Conservation (phyloP, 2,888 invertebrate species). For the Nycteola revayana region DNA sequence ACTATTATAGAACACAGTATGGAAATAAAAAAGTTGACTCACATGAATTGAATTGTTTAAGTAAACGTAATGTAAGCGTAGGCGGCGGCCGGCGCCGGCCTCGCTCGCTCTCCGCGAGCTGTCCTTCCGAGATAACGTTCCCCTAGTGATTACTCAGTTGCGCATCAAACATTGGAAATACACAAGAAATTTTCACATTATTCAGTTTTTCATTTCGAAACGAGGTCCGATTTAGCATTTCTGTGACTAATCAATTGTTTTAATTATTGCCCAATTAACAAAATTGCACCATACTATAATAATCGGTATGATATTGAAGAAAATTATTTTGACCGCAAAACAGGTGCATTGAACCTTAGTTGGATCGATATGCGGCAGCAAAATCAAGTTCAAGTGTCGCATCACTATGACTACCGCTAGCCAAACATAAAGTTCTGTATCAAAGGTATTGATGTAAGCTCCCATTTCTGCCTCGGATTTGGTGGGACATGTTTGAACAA, state of each 20-base stretch:
- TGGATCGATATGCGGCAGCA: no score
- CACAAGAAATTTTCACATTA: conserved; percentile 72
- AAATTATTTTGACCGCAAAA: conserved; percentile 9
- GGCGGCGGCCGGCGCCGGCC: conserved; percentile 43
- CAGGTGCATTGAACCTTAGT: conserved; percentile 40
- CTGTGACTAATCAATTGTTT: conserved; percentile 1
- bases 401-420: conserved; percentile 58
- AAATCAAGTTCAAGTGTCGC: conserved; percentile 45
- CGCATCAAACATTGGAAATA: conserved; percentile 69
- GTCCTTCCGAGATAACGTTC: conserved; percentile 50
- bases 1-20: conserved; percentile 82
- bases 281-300: not conserved
- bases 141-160: conserved; percentile 56
- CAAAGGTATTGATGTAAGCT: conserved; percentile 4
- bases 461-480: conserved; percentile 9
- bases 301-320: conserved; percentile 2
- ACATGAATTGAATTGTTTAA: conserved; percentile 77
- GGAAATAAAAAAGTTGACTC: conserved; percentile 80
- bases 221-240: conserved; percentile 36
- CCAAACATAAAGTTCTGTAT: conserved; percentile 37
- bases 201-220: conserved; percentile 67
- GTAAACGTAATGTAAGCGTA: conserved; percentile 60
- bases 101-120: conserved; percentile 35
- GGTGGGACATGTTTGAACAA: not conserved
- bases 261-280: not conserved